Base-by-base conservation (phyloP, 37 sponge, comb jelly and placozoan species). In the Hormiphora californensis region DNA sequence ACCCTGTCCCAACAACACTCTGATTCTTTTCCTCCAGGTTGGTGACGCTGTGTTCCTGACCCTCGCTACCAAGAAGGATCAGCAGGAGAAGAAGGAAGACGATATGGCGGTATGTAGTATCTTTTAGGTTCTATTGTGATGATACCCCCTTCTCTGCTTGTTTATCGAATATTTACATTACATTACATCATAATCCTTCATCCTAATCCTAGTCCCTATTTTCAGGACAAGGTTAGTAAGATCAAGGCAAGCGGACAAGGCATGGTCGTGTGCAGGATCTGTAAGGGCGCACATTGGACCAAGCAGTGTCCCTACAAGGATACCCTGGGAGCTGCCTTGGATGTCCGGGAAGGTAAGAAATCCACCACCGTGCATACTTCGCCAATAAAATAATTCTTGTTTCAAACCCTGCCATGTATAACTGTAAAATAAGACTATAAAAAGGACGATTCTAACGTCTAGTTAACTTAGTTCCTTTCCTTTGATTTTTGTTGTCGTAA, bases 231-330 rank as follows among this genome's bases (percentile, higher is more conserved):
- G 8, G 81, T 92, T 65, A 90, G 87, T 89, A 93, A 92, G 87
- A 55, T 91, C 54, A 54, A 39, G 30, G 87, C 91, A n/a, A 54
- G 81, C 40, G 85, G 87, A 30, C 89, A 92, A 59, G 85, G 88
- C 4, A 92, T 92, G 90, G 95, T 94, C n/a, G 86, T 90, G 22
- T 95, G 95, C 81, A 92, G 95, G 88, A 87, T 90, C 67, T 95
- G 95, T 53, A 95, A 95, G 63, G 95, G 95, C 54, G 93, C 93
- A 46, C 95, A 95, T 54, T 95, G 95, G 95, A 93, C 93, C 38
- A 90, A 90, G 21, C 89, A 91, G 51, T 95, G 95, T 63, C 95
- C 95, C 8, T 95, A 93, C 69, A 95, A 95, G 86, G 95, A 95
- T 67, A 88, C 89, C 0, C 89, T 95, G 34, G 92, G 88, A 7